These are phyloP conservation scores for Thecophora atra DNA, from an alignment of 2,888 invertebrate genomes.

Conservation along the genomic window DNA sequence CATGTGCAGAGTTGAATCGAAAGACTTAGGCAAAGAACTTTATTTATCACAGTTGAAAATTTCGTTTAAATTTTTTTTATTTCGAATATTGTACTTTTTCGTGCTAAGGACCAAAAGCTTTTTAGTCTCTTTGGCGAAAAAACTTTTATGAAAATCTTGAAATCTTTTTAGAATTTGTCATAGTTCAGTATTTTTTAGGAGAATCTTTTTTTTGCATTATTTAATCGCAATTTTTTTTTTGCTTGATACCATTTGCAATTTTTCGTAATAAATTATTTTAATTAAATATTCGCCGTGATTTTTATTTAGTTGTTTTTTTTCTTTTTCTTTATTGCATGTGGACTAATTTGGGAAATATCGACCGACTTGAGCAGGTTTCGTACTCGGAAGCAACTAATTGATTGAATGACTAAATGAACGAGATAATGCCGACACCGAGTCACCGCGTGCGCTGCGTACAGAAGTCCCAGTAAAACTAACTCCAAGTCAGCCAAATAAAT, in stretches of 20 bases:
- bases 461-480: slow-evolving; percentile 34
- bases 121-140: no score
- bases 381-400: no score
- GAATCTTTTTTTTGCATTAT: no score
- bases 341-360: not conserved
- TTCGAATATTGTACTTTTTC: not conserved
- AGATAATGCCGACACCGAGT: not conserved
- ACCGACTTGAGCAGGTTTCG: not conserved
- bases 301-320: not conserved
- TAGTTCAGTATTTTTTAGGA: no score
- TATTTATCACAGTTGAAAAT: not conserved
- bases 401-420: not conserved
- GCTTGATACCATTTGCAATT: no score
- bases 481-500: slow-evolving; percentile 16
- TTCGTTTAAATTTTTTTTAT: not conserved
- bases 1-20: slow-evolving; percentile 10
- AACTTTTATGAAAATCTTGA: no score
- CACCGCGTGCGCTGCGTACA: slow-evolving; percentile 21
- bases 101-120: not conserved
- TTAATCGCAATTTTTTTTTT: no score
- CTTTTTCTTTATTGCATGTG: not conserved
- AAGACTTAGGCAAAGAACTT: slow-evolving; percentile 29
- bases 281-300: not conserved
- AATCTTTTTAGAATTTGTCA: no score
- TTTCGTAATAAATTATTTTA: no score